Evolutionary conservation across 2,888 invertebrate genomes (phyloP).

Genomic region (Teleogryllus oceanicus): DNA sequence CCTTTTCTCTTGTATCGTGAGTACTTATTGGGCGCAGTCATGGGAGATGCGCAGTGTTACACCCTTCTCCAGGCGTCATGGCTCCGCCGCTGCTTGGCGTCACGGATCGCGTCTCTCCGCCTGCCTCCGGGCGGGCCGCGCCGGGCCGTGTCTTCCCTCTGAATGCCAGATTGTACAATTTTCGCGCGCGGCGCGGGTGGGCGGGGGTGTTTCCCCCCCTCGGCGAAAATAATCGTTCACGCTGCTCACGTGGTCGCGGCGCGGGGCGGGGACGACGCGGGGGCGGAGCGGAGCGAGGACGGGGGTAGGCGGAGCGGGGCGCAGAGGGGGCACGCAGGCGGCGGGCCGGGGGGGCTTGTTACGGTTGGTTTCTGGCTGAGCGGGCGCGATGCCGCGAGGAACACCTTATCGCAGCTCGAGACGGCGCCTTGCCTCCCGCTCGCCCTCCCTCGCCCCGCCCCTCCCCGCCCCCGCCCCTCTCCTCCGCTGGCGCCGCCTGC

Average conservation of each 20-base stretch:
- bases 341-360: slow-evolving; percentile 20
- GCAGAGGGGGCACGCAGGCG: not conserved
- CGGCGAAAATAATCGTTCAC: slow-evolving; percentile 3
- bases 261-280: not conserved
- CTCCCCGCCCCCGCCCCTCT: slow-evolving; percentile 23
- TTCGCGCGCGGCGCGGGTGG: not conserved
- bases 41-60: no score
- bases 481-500: slow-evolving; percentile 23
- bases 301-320: not conserved
- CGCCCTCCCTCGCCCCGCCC: slow-evolving; percentile 25
- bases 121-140: no score
- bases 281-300: not conserved
- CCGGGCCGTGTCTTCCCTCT: not conserved
- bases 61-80: no score
- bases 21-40: no score
- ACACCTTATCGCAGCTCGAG: slow-evolving; percentile 21
- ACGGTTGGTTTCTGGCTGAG: slow-evolving; percentile 34
- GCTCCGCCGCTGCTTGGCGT: no score
- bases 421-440: slow-evolving; percentile 20
- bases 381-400: slow-evolving; percentile 4
- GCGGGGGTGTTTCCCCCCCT: not conserved
- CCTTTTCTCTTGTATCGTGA: no score
- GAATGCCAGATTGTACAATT: slow-evolving; percentile 18
- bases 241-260: not conserved
- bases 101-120: no score